Evolutionary conservation across 64 coral and sea anemone genomes (phyloP).

Genomic region (Montipora efflorescens): DNA sequence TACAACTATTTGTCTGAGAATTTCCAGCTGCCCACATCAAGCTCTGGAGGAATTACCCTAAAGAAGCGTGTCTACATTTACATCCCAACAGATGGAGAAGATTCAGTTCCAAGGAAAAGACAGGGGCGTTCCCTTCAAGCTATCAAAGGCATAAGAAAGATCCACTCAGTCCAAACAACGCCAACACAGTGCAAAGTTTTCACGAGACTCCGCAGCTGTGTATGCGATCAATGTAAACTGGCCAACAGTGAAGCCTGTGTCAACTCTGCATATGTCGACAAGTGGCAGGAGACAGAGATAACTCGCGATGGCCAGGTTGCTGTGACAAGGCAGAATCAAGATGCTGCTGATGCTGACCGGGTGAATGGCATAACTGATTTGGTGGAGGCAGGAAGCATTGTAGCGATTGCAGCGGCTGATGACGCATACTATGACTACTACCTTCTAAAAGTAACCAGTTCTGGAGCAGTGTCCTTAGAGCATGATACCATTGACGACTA

Average conservation of each 20-base stretch:
- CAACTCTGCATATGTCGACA: slow-evolving; percentile 48
- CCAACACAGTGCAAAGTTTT: slow-evolving; percentile 29
- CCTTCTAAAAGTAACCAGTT: slow-evolving; percentile 47
- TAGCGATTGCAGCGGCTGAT: slow-evolving; percentile 29
- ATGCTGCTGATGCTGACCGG: background rate
- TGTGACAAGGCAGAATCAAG: slow-evolving; percentile 3
- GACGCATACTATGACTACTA: slow-evolving; percentile 56
- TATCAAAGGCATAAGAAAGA: slow-evolving; percentile 52
- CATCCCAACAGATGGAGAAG: slow-evolving; percentile 39
- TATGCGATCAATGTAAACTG: background rate
- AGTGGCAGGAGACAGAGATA: slow-evolving; percentile 32
- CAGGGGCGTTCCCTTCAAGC: slow-evolving; percentile 16
- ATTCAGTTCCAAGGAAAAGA: slow-evolving; percentile 5
- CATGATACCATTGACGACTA: slow-evolving; percentile 43
- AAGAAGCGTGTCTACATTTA: slow-evolving; percentile 12
- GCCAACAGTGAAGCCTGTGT: slow-evolving; percentile 14
- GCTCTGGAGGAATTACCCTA: background rate
- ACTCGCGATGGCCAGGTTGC: slow-evolving; percentile 7
- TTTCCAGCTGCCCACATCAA: background rate
- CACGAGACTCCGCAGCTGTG: too few species aligned
- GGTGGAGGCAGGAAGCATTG: background rate
- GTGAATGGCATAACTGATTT: background rate
- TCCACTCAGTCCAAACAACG: slow-evolving; percentile 32
- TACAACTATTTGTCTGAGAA: background rate
- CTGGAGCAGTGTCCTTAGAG: background rate